phyloP scores from a whole-genome alignment of 2,888 invertebrate species.

The Parochlus steinenii region DNA sequence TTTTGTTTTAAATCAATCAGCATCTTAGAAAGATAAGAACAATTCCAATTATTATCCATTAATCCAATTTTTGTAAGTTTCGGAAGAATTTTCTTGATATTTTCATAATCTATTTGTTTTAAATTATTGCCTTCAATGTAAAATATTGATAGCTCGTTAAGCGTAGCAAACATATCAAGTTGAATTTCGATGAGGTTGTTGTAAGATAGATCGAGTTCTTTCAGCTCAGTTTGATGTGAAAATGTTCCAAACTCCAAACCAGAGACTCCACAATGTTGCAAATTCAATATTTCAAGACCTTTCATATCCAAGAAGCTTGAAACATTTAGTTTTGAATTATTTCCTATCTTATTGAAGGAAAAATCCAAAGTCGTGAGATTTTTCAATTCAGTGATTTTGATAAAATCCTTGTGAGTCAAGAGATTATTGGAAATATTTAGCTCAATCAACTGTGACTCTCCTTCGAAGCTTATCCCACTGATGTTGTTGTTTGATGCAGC shows the following conservation, averaged over 20 bases:
- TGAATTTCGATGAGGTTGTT: slow-evolving; percentile 2
- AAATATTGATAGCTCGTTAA: neutral
- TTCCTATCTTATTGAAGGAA: neutral
- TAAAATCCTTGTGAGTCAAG: too few species aligned
- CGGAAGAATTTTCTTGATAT: neutral
- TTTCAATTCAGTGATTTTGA: neutral
- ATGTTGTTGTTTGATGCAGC: neutral
- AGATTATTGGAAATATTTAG: neutral
- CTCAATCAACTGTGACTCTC: neutral
- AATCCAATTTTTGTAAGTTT: neutral
- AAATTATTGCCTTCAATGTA: slow-evolving; percentile 10
- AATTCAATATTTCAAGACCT: slow-evolving; percentile 6
- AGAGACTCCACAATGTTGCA: slow-evolving; percentile 5
- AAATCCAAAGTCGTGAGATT: neutral
- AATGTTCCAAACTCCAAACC: slow-evolving; percentile 5
- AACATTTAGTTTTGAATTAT: neutral
- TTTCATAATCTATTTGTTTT: neutral
- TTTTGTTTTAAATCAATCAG: too few species aligned
- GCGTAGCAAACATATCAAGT: neutral
- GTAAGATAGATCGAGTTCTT: slow-evolving; percentile 8
- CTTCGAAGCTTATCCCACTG: neutral
- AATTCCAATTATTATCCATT: neutral
- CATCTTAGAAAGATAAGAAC: neutral
- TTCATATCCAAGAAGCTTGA: neutral
- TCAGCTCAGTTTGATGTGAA: slow-evolving; percentile 6